Percentiles rank a stretch among this genome's conserved stretches.
Conservation (phyloP, 2,113 vertebrate genomes). For the Chaetodon trifascialis region DNA sequence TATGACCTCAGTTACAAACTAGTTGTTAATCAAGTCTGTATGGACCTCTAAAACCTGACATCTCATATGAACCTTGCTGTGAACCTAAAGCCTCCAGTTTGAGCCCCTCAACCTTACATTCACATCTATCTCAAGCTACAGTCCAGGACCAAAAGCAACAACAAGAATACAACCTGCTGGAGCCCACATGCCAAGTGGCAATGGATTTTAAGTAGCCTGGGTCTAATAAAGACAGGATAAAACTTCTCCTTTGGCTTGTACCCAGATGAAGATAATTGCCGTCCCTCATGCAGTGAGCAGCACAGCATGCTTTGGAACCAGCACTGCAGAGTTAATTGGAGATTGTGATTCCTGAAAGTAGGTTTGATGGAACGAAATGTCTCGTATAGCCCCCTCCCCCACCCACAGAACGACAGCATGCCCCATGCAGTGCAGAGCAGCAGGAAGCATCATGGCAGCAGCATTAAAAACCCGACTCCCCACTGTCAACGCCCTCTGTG, state of each 20-base stretch:
- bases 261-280: conserved; percentile 40
- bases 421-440: conserved; percentile 52
- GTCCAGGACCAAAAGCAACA: neutral
- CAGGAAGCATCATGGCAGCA: conserved; percentile 45
- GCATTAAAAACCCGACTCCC: conserved; percentile 51
- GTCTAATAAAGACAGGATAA: conserved; percentile 40
- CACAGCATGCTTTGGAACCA: conserved; percentile 44
- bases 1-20: neutral
- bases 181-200: conserved; percentile 3
- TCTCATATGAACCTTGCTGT: neutral
- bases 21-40: neutral
- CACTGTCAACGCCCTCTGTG: conserved; percentile 38
- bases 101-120: neutral
- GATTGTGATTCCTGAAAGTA: conserved; percentile 37
- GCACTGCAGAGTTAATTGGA: conserved; percentile 43
- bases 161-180: neutral
- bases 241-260: conserved; percentile 27
- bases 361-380: conserved; percentile 23
- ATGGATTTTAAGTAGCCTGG: conserved; percentile 19
- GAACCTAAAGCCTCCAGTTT: neutral
- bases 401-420: conserved; percentile 22
- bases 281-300: conserved; percentile 37
- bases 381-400: neutral
- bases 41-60: neutral
- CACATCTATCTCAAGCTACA: conserved; percentile 1